phyloP scores from a whole-genome alignment of 2,113 vertebrate genomes.

The Syrmaticus mikado region DNA sequence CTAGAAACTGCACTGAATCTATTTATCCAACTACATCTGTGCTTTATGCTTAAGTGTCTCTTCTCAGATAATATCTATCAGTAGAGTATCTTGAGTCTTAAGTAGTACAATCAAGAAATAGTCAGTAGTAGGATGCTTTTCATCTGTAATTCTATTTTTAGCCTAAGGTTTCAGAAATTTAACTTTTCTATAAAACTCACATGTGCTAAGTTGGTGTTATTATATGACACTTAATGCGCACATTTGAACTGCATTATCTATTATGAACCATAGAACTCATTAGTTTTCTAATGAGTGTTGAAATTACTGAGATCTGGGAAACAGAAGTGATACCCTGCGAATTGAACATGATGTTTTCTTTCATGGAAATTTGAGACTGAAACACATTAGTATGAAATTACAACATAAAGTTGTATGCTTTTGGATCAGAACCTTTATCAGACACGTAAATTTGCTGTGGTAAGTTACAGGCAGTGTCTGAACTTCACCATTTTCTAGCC shows the following conservation, averaged over 20 bases:
- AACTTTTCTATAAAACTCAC: background rate
- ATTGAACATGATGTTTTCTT: background rate
- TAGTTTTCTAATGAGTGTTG: background rate
- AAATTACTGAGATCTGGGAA: background rate
- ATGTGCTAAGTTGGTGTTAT: background rate
- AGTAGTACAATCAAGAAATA: background rate
- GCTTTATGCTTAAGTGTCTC: background rate
- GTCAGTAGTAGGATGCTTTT: background rate
- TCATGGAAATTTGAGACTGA: background rate
- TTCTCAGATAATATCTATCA: background rate
- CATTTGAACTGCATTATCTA: background rate
- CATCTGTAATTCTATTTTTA: background rate
- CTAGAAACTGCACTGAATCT: background rate
- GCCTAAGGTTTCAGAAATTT: background rate
- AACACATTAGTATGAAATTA: background rate
- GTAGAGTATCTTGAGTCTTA: background rate
- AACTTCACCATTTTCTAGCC: background rate
- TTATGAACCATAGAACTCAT: background rate
- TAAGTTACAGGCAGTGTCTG: conserved; percentile 13
- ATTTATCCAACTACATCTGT: background rate
- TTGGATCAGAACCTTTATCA: conserved; percentile 4
- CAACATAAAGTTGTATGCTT: background rate
- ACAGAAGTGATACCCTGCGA: background rate
- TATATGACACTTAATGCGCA: background rate
- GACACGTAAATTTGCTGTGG: background rate